phyloP scores from a whole-genome alignment of 1,140 invertebrate genomes.

The Magallana gigas region DNA sequence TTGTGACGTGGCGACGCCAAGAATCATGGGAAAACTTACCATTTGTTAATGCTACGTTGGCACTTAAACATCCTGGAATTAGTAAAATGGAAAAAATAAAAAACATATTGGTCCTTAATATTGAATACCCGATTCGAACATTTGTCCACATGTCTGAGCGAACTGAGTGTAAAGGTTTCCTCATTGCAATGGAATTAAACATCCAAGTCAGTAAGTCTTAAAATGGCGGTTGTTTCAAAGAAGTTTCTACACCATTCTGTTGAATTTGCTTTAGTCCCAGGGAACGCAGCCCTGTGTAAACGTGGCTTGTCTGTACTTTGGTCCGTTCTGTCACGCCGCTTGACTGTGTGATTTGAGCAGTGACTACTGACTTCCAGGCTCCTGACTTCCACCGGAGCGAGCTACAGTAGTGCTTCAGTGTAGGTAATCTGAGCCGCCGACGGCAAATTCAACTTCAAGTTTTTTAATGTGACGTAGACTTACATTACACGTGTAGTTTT shows the following conservation, averaged over 20 bases:
- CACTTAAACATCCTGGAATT: slow-evolving; percentile 30
- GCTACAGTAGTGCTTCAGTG: slow-evolving; percentile 19
- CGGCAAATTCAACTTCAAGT: slow-evolving; percentile 25
- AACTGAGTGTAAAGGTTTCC: slow-evolving; percentile 32
- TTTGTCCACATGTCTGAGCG: slow-evolving; percentile 24
- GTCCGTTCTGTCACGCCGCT: slow-evolving; percentile 9
- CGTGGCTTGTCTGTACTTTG: neutral
- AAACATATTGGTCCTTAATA: slow-evolving; percentile 25
- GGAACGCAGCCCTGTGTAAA: neutral
- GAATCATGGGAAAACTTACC: slow-evolving; percentile 26
- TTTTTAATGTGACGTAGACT: slow-evolving; percentile 17
- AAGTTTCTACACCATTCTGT: slow-evolving; percentile 2
- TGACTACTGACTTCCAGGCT: slow-evolving; percentile 17
- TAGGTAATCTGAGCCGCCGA: slow-evolving; percentile 6
- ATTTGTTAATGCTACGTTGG: neutral
- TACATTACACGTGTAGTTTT: slow-evolving; percentile 30
- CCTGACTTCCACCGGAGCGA: neutral
- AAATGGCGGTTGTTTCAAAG: slow-evolving; percentile 33
- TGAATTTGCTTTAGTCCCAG: neutral
- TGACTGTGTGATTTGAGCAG: neutral
- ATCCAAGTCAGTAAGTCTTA: slow-evolving; percentile 18
- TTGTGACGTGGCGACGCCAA: slow-evolving; percentile 13
- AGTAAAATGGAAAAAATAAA: slow-evolving; percentile 30
- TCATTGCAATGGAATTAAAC: slow-evolving; percentile 23
- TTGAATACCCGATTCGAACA: neutral